A percentile compares a stretch with the other conserved stretches of the same genome.
These are phyloP conservation scores for Betta splendens DNA, from an alignment of 2,797 vertebrate species.

Conservation along the genomic window DNA sequence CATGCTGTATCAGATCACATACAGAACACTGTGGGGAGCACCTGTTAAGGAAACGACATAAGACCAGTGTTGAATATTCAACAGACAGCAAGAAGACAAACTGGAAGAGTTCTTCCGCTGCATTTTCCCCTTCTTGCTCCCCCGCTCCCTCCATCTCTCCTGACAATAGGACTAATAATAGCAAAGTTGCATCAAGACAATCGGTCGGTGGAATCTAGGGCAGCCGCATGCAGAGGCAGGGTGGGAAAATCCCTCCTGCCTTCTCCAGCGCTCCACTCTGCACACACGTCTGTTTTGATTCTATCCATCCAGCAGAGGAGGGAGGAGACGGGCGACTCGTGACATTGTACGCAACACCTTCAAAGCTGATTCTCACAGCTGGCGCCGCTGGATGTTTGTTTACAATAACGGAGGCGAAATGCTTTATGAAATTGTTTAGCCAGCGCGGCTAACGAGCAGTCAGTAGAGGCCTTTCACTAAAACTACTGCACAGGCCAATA, in stretches of 20 bases:
- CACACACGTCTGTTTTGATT: conserved; percentile 15
- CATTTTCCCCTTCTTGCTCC: conserved; percentile 25
- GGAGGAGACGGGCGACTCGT: background rate
- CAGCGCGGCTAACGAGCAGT: background rate
- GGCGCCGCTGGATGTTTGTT: background rate
- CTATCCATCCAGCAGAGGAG: conserved; percentile 15
- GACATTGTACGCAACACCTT: conserved; percentile 8
- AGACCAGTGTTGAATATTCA: conserved; percentile 46
- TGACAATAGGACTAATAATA: conserved; percentile 78
- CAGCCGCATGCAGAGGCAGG: conserved; percentile 69
- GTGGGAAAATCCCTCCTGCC: conserved; percentile 77
- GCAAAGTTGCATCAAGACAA: conserved; percentile 73
- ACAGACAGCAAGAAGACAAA: conserved; percentile 26
- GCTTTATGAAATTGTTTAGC: background rate
- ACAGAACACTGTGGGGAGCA: conserved; percentile 7
- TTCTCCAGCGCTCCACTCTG: conserved; percentile 42
- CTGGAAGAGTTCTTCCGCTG: conserved; percentile 25
- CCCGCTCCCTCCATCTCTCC: conserved; percentile 48
- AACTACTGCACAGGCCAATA: background rate
- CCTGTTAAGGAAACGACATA: conserved; percentile 9
- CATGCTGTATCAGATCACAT: conserved; percentile 6
- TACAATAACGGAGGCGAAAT: background rate
- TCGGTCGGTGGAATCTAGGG: conserved; percentile 77
- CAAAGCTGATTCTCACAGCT: background rate
- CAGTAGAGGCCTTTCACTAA: background rate